Evolutionary conservation across 2,797 vertebrate genomes (phyloP).

Genomic region (Gallinago nigripennis): DNA sequence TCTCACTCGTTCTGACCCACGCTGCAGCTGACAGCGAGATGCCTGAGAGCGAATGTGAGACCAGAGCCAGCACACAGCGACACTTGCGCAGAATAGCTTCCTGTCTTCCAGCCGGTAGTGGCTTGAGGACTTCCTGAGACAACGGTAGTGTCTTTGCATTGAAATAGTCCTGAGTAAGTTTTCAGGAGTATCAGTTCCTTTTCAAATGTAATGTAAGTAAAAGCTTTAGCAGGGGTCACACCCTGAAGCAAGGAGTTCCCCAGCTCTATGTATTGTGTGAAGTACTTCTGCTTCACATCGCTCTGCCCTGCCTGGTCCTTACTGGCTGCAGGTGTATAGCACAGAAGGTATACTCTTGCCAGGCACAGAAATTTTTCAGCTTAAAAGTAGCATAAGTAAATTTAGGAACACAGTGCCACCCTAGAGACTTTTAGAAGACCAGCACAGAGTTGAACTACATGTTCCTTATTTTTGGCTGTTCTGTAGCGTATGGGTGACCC

Average conservation of each 20-base stretch:
- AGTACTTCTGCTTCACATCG: background rate
- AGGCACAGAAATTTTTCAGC: background rate
- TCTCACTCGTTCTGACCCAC: background rate
- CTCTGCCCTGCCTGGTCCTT: background rate
- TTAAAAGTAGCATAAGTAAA: background rate
- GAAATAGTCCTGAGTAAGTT: background rate
- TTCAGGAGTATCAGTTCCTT: background rate
- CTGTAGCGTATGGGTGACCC: background rate
- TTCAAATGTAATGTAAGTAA: background rate
- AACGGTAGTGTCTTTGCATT: background rate
- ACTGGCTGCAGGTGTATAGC: background rate
- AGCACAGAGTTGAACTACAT: background rate
- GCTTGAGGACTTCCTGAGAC: background rate
- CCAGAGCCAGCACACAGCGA: background rate
- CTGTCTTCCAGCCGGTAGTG: background rate
- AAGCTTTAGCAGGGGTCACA: background rate
- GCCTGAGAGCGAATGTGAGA: fast-evolving
- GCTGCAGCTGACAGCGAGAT: background rate
- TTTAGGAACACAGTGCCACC: background rate
- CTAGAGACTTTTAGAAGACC: background rate
- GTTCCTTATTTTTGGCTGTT: background rate
- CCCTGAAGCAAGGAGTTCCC: background rate
- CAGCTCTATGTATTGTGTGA: background rate
- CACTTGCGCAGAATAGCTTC: background rate
- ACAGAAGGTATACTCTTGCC: background rate